Evolutionary conservation across 1,140 invertebrate genomes (phyloP), one percentile per base, ranked within the genome.

Genomic region (Paraescarpia echinospica): DNA sequence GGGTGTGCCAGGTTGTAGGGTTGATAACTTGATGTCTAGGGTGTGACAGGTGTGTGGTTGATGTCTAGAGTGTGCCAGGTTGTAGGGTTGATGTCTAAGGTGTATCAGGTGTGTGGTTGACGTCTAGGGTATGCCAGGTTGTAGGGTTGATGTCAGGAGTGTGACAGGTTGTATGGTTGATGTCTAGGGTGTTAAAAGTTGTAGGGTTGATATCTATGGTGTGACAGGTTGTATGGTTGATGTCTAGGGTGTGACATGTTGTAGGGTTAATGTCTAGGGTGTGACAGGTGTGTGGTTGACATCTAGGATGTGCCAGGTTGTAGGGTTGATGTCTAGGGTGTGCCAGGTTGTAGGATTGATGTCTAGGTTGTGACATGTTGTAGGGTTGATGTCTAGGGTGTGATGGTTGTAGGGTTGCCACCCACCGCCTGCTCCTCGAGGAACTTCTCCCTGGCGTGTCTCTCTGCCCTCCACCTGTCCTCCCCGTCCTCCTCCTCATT

Each of bases 401-500:
- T 77, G 22, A 27, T 12, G 59, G 34, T n/a, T n/a, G 91, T 91
- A 22, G 33, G 34, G n/a, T 14, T 41, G 33, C 5, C 33, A 90
- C 89, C 33, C 89, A 95, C 95, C 93, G 94, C 93, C 92, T 96
- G 95, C 94, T 96, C 95, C 92, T 95, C 94, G 14, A 96, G 93
- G 94, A 96, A 96, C 93, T 96, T 95, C 93, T 95, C 95, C 93
- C 96, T 94, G 91, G 96, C 96, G 92, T 94, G 94, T 94, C 95
- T 94, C 92, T 96, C 95, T 90, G 95, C 96, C 95, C 97, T 97
- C 94, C 97, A 96, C 97, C 97, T 97, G 92, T 93, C 92, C 89
- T 95, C 95, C 93, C 97, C 97, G 88, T 97, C 97, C 93, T 97
- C 97, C 41, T 97, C 97, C 34, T 97, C 97, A 34, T 96, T 95